phyloP scores from a whole-genome alignment of 2,797 vertebrate species.

The Neopelma chrysocephalum region DNA sequence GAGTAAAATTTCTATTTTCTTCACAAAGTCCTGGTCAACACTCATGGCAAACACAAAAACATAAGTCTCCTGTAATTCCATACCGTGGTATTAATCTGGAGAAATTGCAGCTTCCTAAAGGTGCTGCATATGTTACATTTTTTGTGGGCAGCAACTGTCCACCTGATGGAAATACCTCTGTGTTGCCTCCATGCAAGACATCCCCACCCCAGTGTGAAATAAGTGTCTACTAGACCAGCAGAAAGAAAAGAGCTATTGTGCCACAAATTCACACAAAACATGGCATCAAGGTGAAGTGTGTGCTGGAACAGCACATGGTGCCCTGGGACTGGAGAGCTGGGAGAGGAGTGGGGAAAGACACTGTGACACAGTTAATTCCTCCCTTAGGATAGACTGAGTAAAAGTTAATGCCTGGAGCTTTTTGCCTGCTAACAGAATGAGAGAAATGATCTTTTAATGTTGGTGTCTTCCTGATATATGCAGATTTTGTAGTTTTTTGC shows the following conservation, averaged over 20 bases:
- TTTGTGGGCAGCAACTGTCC: neutral
- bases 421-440: neutral
- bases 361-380: accelerated
- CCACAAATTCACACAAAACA: neutral
- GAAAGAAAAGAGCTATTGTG: neutral
- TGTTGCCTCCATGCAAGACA: neutral
- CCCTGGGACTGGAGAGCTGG: neutral
- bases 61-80: neutral
- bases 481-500: neutral
- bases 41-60: neutral
- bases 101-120: neutral
- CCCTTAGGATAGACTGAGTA: neutral
- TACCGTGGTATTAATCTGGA: neutral
- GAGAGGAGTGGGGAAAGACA: neutral
- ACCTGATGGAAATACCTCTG: neutral
- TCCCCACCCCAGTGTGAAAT: neutral
- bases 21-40: neutral
- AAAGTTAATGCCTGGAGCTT: neutral
- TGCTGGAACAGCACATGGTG: neutral
- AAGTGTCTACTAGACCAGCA: neutral
- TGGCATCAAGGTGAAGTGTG: neutral
- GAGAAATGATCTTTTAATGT: neutral
- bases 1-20: neutral
- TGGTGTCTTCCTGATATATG: neutral
- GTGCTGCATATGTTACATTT: neutral